These are phyloP conservation scores for Microtus ochrogaster DNA, from an alignment of 2,113 vertebrate genomes.

Conservation along the genomic window DNA sequence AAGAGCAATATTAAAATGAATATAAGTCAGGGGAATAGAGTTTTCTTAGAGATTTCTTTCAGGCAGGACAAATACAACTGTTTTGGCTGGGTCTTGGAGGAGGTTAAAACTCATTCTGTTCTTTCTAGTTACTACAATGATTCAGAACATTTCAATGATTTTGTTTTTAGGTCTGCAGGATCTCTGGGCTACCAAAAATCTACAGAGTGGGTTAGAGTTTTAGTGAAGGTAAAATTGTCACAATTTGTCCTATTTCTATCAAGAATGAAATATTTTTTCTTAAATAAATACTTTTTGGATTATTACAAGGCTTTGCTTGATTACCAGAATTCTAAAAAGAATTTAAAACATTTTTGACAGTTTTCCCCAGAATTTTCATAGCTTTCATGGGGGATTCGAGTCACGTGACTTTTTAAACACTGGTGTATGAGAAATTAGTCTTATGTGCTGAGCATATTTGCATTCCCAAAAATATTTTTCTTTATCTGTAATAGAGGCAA, in stretches of 20 bases:
- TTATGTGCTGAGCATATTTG: not conserved
- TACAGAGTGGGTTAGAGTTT: not conserved
- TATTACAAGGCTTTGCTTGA: not conserved
- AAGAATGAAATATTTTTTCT: conserved; percentile 33
- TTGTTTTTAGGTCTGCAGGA: not conserved
- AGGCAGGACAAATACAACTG: not conserved
- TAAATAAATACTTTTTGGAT: conserved; percentile 8
- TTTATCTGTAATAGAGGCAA: not conserved
- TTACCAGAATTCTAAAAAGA: conserved; percentile 36
- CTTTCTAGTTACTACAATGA: not conserved
- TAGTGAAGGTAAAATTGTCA: not conserved
- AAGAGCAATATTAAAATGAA: not conserved
- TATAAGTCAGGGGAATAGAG: not conserved
- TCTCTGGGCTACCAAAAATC: conserved; percentile 5
- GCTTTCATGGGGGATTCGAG: not conserved
- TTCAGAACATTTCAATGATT: not conserved
- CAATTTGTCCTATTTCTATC: not conserved
- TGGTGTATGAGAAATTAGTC: not conserved
- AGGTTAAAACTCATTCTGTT: not conserved
- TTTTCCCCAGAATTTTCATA: not conserved
- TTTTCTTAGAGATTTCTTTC: not conserved
- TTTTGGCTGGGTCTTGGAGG: not conserved
- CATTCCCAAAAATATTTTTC: conserved; percentile 45
- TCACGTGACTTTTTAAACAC: not conserved
- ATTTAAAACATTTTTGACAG: not conserved